Percentiles rank a stretch among this genome's conserved stretches.
phyloP scores from a whole-genome alignment of 2,888 invertebrate species.

The Drosophila crucigera region DNA sequence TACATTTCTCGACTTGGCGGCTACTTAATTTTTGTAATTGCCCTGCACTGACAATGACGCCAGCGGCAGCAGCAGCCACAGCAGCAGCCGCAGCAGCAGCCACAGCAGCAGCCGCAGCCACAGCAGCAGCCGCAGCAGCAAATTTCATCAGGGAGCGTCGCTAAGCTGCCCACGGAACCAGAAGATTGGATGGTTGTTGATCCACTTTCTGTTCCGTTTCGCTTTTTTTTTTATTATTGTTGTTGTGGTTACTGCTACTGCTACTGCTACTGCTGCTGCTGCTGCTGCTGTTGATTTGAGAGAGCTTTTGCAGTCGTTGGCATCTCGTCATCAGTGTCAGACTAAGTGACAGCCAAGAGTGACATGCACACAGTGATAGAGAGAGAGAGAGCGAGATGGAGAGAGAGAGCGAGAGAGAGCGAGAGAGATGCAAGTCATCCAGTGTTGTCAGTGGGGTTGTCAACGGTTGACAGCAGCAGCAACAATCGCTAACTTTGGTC shows the following conservation, averaged over 20 bases:
- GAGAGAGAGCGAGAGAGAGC: background rate
- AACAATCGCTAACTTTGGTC: slow-evolving; percentile 11
- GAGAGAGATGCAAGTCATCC: slow-evolving; percentile 25
- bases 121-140: background rate
- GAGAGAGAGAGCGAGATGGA: slow-evolving; percentile 2
- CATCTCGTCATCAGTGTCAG: slow-evolving; percentile 63
- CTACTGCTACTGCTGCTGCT: background rate
- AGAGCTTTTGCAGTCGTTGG: slow-evolving; percentile 37
- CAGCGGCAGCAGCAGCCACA: background rate
- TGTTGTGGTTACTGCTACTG: background rate
- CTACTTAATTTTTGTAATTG: slow-evolving; percentile 67
- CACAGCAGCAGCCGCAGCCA: background rate
- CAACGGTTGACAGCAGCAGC: slow-evolving; percentile 49
- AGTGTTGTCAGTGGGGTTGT: slow-evolving; percentile 52
- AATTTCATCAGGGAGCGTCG: slow-evolving; percentile 1
- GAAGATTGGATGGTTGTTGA: slow-evolving; percentile 47
- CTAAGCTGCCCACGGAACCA: slow-evolving; percentile 40
- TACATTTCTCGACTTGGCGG: slow-evolving; percentile 57
- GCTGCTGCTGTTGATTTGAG: slow-evolving; percentile 22
- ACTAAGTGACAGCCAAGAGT: slow-evolving; percentile 51
- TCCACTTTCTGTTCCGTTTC: slow-evolving; percentile 57
- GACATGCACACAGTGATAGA: slow-evolving; percentile 29
- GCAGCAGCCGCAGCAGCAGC: background rate
- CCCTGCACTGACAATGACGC: slow-evolving; percentile 34
- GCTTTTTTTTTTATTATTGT: slow-evolving; percentile 4